Evolutionary conservation across 2,113 vertebrate species (phyloP).

Genomic region (Hymenochirus boettgeri): DNA sequence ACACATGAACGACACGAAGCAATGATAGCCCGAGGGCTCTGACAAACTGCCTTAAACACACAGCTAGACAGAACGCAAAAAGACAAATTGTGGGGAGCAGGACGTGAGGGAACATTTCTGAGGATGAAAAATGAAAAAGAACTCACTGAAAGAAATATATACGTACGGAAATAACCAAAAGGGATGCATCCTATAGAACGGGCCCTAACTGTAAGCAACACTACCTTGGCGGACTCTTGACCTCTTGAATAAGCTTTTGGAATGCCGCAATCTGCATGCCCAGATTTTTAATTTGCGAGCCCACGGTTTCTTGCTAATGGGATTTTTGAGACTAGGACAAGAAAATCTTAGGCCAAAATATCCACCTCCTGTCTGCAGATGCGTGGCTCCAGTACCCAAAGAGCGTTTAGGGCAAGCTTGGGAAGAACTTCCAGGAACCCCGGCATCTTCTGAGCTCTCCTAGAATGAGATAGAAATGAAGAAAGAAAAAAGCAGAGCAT

Average conservation of each 20-base stretch:
- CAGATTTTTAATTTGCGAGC: conserved; percentile 94
- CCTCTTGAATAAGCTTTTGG: conserved; percentile 91
- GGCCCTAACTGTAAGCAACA: conserved; percentile 72
- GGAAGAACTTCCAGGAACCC: conserved; percentile 67
- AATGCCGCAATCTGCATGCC: conserved; percentile 90
- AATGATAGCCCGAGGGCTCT: conserved; percentile 52
- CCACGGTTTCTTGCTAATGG: conserved; percentile 96
- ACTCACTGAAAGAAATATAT: conserved; percentile 45
- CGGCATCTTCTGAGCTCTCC: conserved; percentile 76
- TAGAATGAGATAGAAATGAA: conserved; percentile 54
- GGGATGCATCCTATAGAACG: conserved; percentile 67
- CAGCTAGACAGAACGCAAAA: conserved; percentile 37
- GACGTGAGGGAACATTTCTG: conserved; percentile 43
- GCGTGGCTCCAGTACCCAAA: conserved; percentile 65
- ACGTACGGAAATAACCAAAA: conserved; percentile 53
- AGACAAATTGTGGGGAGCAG: conserved; percentile 38
- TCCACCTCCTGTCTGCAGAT: conserved; percentile 92
- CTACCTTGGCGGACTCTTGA: conserved; percentile 89
- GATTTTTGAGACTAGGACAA: conserved; percentile 96
- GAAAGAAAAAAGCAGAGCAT: conserved; percentile 43
- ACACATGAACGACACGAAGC: conserved; percentile 43
- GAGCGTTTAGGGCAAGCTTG: conserved; percentile 64
- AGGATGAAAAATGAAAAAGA: conserved; percentile 42
- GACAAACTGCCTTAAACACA: conserved; percentile 42
- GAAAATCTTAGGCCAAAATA: conserved; percentile 97